These are phyloP conservation scores for Cheilosia urbana DNA, from an alignment of 2,888 invertebrate species.

Conservation along the genomic window DNA sequence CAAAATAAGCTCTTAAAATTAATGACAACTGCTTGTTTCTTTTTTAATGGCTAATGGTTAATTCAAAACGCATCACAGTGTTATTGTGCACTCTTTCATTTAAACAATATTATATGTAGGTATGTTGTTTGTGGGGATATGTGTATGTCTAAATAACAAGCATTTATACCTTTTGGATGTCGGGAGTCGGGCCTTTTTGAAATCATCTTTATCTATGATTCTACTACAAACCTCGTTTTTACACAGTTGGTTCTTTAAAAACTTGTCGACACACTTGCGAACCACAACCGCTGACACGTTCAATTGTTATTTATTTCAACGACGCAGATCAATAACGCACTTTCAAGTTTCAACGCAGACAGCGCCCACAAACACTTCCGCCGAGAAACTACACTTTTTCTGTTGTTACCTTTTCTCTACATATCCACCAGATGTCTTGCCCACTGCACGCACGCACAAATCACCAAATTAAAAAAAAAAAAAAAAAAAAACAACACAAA, in stretches of 20 bases:
- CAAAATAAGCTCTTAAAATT: too few relatives aligned
- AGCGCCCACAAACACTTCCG: slow-evolving; percentile 34
- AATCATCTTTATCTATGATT: background rate
- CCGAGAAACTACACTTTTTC: slow-evolving; percentile 18
- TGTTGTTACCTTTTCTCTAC: slow-evolving; percentile 1
- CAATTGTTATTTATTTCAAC: background rate
- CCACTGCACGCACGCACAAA: slow-evolving; percentile 67
- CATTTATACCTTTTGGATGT: too few relatives aligned
- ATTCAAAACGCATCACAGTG: too few relatives aligned
- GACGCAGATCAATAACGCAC: slow-evolving; percentile 15
- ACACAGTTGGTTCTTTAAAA: background rate
- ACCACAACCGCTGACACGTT: slow-evolving; percentile 8
- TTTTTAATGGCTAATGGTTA: too few relatives aligned
- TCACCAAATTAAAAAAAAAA: slow-evolving; percentile 56
- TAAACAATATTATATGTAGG: too few relatives aligned
- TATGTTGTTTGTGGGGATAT: background rate
- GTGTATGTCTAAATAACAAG: too few relatives aligned
- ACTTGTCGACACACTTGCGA: slow-evolving; percentile 12
- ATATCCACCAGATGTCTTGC: slow-evolving; percentile 20
- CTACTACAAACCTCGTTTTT: background rate
- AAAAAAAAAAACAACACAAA: slow-evolving; percentile 53
- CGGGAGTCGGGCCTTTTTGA: too few relatives aligned
- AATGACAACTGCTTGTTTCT: too few relatives aligned
- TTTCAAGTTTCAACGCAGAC: slow-evolving; percentile 29
- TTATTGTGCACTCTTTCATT: too few relatives aligned